Conservation (phyloP, 2,888 invertebrate species). For the Eurois occulta region DNA sequence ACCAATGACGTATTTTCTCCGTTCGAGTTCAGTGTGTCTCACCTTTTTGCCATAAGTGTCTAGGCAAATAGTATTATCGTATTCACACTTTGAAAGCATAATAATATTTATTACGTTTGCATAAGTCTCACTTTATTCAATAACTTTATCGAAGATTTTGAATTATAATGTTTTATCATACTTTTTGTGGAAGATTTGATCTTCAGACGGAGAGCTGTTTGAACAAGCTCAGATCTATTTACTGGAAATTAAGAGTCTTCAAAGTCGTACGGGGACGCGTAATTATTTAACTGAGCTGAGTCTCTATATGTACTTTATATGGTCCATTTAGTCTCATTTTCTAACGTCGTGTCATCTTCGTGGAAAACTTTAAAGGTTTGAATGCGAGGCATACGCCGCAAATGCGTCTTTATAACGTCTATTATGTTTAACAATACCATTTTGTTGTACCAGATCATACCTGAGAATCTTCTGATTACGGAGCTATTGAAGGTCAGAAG, state of each 20-base stretch:
- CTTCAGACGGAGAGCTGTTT: slow-evolving; percentile 10
- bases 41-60: not conserved
- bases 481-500: no score
- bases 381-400: not conserved
- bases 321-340: not conserved
- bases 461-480: not conserved
- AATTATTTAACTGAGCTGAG: not conserved
- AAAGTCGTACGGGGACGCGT: not conserved
- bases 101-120: slow-evolving; percentile 24
- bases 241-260: slow-evolving; percentile 5
- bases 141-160: slow-evolving; percentile 17
- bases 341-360: not conserved
- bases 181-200: slow-evolving; percentile 11
- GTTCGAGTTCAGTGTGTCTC: not conserved
- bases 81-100: slow-evolving; percentile 6
- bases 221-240: not conserved
- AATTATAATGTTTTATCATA: slow-evolving; percentile 19
- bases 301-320: not conserved
- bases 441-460: not conserved
- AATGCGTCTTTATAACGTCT: not conserved
- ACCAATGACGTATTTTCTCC: not conserved
- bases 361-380: not conserved
- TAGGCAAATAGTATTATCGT: slow-evolving; percentile 3
- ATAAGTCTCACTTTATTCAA: slow-evolving; percentile 6
- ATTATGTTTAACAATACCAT: not conserved